Percentiles rank a stretch among this genome's conserved stretches.
Evolutionary conservation across 2,113 vertebrate genomes (phyloP).

Genomic region (Myiopsitta monachus): DNA sequence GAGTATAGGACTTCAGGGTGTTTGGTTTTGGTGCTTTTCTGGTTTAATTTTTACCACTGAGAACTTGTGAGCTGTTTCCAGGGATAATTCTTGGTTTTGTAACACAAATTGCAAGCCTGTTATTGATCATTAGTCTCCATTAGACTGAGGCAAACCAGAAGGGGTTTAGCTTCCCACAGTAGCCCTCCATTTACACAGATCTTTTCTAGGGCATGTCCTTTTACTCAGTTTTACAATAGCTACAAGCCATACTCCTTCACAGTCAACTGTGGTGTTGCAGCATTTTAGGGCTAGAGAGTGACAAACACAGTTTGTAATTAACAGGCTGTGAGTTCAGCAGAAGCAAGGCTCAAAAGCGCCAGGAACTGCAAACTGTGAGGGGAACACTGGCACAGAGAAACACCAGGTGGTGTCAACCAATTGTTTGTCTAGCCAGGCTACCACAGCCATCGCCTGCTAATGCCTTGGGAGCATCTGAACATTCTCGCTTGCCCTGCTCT

Average conservation of each 20-base stretch:
- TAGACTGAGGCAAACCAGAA: not conserved
- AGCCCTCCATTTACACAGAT: not conserved
- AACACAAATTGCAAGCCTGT: not conserved
- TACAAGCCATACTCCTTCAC: not conserved
- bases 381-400: not conserved
- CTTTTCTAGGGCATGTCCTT: not conserved
- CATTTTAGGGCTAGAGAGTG: not conserved
- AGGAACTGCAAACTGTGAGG: not conserved
- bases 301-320: not conserved
- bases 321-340: not conserved
- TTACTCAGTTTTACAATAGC: not conserved
- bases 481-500: not conserved
- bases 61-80: not conserved
- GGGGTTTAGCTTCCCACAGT: not conserved
- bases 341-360: not conserved
- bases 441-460: not conserved
- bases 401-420: not conserved
- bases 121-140: not conserved
- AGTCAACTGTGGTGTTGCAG: not conserved
- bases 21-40: not conserved
- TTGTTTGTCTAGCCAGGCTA: not conserved
- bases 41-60: not conserved
- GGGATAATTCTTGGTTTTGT: not conserved
- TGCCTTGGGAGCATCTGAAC: not conserved
- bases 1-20: rapidly evolving